Conservation (phyloP, 2,113 vertebrate species). For the Noctilio leporinus region DNA sequence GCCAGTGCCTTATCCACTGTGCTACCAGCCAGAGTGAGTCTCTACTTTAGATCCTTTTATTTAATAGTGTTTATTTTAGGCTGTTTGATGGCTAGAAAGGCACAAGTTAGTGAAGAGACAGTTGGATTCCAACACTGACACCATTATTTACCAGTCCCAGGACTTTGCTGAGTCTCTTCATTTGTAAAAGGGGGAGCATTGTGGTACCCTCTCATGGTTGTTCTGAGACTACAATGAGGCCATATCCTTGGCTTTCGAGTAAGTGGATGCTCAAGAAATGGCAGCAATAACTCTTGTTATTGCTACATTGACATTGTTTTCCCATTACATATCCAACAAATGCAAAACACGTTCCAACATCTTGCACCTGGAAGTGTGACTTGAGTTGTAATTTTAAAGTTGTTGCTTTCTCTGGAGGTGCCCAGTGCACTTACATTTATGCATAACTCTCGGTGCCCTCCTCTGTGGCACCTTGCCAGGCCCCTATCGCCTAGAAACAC, state of each 20-base stretch:
- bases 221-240: neutral
- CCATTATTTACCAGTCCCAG: neutral
- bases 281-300: neutral
- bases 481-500: neutral
- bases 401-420: neutral
- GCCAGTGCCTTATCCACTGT: too few relatives aligned
- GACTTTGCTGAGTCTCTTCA: neutral
- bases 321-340: neutral
- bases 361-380: neutral
- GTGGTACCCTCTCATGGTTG: neutral
- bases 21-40: neutral
- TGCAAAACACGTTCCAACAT: neutral
- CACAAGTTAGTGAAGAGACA: neutral
- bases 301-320: neutral
- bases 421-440: neutral
- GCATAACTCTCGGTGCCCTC: neutral
- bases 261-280: neutral
- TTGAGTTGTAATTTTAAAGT: neutral
- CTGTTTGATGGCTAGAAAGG: conserved; percentile 15
- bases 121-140: neutral
- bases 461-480: neutral
- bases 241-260: conserved; percentile 8
- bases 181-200: neutral
- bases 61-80: neutral
- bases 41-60: neutral